Evolutionary conservation across 2,797 vertebrate genomes (phyloP).

Genomic region (Sebastes itinus): DNA sequence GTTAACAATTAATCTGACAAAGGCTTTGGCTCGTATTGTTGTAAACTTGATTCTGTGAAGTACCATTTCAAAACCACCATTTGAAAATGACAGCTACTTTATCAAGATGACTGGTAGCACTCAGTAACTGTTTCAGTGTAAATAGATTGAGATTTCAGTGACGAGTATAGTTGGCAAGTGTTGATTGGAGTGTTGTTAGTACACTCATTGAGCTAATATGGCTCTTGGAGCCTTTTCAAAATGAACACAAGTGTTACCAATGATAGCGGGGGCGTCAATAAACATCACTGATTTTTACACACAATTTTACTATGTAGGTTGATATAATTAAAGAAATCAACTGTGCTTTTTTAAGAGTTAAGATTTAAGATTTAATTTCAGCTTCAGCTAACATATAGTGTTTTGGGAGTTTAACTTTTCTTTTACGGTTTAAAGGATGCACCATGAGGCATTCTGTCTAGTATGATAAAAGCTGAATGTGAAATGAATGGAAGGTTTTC

Average conservation of each 20-base stretch:
- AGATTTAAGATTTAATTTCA: background rate
- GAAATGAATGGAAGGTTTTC: too few species aligned
- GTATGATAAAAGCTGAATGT: too few species aligned
- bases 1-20: conserved; percentile 19
- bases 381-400: too few species aligned
- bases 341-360: background rate
- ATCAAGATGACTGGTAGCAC: conserved; percentile 5
- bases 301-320: background rate
- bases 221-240: conserved; percentile 30
- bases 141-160: conserved; percentile 4
- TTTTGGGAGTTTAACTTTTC: too few species aligned
- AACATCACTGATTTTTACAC: background rate
- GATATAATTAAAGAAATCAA: background rate
- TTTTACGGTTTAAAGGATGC: too few species aligned
- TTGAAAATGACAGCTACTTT: conserved; percentile 10
- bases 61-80: background rate
- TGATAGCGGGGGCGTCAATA: background rate
- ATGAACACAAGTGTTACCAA: conserved; percentile 15
- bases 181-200: conserved; percentile 50
- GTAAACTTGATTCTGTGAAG: background rate
- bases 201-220: conserved; percentile 17
- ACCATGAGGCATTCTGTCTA: too few species aligned
- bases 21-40: background rate
- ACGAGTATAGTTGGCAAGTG: background rate
- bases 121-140: background rate